Conservation (phyloP, 2,113 vertebrate genomes). For the Gallinago jamesoni region DNA sequence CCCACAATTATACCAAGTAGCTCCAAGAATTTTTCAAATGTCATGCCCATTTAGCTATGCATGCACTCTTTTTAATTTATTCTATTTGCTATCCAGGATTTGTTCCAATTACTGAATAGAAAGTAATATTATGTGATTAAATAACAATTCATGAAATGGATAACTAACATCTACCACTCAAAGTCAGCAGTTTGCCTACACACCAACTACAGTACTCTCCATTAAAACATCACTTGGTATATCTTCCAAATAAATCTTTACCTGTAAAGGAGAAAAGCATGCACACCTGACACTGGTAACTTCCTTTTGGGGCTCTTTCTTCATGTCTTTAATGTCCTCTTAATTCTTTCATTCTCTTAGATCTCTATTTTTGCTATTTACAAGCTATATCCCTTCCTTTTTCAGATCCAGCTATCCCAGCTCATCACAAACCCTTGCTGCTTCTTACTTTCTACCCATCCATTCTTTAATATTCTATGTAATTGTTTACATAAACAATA, state of each 20-base stretch:
- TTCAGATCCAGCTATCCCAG: background rate
- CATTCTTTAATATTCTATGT: background rate
- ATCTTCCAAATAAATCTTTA: background rate
- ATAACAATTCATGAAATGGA: background rate
- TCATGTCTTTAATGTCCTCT: background rate
- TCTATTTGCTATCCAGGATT: background rate
- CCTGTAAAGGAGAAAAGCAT: background rate
- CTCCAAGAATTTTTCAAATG: background rate
- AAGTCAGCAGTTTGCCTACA: background rate
- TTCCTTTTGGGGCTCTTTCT: background rate
- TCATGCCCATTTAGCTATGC: background rate
- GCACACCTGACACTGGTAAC: background rate
- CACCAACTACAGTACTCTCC: background rate
- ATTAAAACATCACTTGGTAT: background rate
- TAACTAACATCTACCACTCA: background rate
- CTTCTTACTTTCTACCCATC: background rate
- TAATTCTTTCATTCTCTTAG: background rate
- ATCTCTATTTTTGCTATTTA: background rate
- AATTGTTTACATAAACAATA: background rate
- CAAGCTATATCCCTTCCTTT: background rate
- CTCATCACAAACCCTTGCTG: background rate
- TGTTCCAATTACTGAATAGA: background rate
- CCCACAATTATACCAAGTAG: background rate
- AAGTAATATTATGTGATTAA: background rate
- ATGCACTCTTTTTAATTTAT: background rate